phyloP scores from a whole-genome alignment of 2,888 invertebrate species.

The Lepidocyrtoides sp. region DNA sequence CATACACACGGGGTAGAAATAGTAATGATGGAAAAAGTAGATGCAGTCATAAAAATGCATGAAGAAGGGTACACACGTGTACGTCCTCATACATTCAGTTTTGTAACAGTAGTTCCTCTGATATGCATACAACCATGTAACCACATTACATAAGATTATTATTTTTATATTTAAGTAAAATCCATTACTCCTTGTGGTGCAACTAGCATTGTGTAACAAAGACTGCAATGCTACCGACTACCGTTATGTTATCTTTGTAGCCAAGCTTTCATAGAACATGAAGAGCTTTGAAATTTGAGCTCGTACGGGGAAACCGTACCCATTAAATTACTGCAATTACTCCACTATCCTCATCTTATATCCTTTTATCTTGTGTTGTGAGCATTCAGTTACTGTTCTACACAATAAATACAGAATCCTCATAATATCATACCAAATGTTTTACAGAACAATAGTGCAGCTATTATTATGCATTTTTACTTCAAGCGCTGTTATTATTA shows the following conservation, averaged over 20 bases:
- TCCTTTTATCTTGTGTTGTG: background rate
- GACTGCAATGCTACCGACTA: background rate
- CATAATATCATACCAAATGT: too few species aligned
- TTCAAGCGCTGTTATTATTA: background rate
- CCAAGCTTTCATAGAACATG: background rate
- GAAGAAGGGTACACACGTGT: background rate
- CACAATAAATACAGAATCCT: too few species aligned
- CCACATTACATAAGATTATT: slow-evolving; percentile 31
- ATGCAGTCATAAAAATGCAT: slow-evolving; percentile 29
- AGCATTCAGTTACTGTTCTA: background rate
- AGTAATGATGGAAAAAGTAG: background rate
- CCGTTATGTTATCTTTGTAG: too few species aligned
- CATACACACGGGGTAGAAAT: background rate
- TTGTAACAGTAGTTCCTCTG: background rate
- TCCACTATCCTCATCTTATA: background rate
- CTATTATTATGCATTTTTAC: background rate
- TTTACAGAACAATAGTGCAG: too few species aligned
- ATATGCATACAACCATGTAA: slow-evolving; percentile 14
- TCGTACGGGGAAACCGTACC: background rate
- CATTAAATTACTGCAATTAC: background rate
- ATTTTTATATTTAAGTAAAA: slow-evolving; percentile 4
- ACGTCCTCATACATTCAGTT: background rate
- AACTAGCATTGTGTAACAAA: background rate
- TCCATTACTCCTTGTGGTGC: slow-evolving; percentile 21
- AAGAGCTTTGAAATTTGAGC: background rate